These are phyloP conservation scores for Helicoverpa armigera DNA, from an alignment of 1,140 invertebrate genomes.

Conservation along the genomic window DNA sequence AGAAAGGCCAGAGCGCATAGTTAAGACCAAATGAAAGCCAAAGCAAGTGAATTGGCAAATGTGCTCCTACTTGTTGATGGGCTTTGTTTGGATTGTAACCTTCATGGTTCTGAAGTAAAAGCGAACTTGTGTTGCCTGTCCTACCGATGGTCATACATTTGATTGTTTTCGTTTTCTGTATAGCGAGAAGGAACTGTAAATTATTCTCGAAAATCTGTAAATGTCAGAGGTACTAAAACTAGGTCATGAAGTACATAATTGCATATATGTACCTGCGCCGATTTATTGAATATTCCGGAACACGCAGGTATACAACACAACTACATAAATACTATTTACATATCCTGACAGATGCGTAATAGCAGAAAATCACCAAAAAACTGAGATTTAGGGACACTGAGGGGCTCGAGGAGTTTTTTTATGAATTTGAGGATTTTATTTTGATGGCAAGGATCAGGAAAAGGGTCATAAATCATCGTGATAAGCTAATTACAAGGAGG, in stretches of 20 bases:
- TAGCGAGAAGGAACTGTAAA: background rate
- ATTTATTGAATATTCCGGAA: background rate
- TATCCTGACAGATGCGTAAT: background rate
- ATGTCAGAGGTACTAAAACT: background rate
- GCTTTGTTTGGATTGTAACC: too few relatives aligned
- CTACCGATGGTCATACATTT: background rate
- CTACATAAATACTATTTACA: background rate
- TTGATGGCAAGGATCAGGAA: background rate
- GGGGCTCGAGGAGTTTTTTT: background rate
- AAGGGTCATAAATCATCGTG: background rate
- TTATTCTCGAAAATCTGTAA: background rate
- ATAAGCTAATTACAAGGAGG: constrained; percentile 50
- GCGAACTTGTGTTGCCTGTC: too few relatives aligned
- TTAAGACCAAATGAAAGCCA: too few relatives aligned
- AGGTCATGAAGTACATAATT: background rate
- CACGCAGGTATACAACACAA: background rate
- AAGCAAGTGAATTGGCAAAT: too few relatives aligned
- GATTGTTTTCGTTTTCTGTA: background rate
- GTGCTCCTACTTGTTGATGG: too few relatives aligned
- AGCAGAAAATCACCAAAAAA: background rate
- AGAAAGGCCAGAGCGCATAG: too few relatives aligned
- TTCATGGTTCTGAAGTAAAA: too few relatives aligned
- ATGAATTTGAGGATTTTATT: background rate
- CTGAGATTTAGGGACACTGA: background rate
- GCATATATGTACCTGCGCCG: background rate